These are phyloP conservation scores for Alouatta palliata DNA, from an alignment of 2,113 vertebrate genomes.

Conservation along the genomic window DNA sequence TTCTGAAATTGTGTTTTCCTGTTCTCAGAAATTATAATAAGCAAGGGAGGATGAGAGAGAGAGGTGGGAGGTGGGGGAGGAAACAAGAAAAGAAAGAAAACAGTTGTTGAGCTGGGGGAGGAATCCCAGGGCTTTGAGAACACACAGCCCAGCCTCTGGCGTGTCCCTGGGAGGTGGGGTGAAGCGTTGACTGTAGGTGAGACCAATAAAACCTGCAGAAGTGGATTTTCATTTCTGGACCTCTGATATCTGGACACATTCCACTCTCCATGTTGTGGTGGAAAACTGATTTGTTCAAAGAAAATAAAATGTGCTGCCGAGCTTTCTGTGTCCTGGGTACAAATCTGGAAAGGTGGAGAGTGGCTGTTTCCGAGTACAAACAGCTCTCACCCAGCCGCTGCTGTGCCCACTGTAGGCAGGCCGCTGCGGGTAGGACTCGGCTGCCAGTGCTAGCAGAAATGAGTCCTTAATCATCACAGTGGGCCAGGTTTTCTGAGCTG, in stretches of 20 bases:
- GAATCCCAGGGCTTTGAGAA: not conserved
- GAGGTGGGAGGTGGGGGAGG: not conserved
- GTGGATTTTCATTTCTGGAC: slow-evolving; percentile 40
- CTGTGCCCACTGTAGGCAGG: rapidly evolving
- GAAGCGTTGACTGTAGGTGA: slow-evolving; percentile 53
- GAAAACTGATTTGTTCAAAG: slow-evolving; percentile 59
- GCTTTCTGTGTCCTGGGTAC: not conserved
- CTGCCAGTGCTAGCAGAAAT: rapidly evolving
- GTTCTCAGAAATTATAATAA: slow-evolving; percentile 72
- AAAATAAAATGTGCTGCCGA: not conserved
- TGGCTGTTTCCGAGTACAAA: rapidly evolving
- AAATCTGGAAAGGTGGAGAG: rapidly evolving
- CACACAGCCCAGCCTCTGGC: not conserved
- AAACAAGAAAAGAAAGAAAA: not conserved
- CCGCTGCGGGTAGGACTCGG: not conserved
- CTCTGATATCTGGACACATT: slow-evolving; percentile 43
- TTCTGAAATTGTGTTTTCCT: slow-evolving; percentile 65
- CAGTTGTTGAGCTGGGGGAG: not conserved
- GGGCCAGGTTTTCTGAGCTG: not conserved
- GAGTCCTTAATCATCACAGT: rapidly evolving
- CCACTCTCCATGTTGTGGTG: not conserved
- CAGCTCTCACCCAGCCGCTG: not conserved
- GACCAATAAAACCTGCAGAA: slow-evolving; percentile 59
- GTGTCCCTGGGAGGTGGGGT: slow-evolving; percentile 40
- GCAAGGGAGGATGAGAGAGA: not conserved